Evolutionary conservation across 2,113 vertebrate genomes (phyloP), one percentile per base, ranked within the genome.

Genomic region (Eulemur rufifrons): DNA sequence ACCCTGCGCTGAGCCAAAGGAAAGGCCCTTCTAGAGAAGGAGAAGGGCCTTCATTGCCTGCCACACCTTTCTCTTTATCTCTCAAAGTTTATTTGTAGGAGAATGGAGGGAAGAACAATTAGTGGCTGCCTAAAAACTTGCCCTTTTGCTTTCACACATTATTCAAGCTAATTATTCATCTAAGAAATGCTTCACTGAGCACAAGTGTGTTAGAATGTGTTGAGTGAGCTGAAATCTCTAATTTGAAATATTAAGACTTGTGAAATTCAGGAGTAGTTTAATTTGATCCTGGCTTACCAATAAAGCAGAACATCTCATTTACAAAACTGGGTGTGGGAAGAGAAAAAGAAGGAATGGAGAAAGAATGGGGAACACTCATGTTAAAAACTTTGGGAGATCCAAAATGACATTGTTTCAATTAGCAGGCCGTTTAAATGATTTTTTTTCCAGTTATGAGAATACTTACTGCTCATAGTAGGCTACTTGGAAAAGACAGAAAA

Each of bases 221-320:
- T 27, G 32, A 89, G 21, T 71, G 96, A 95, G 83, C 95, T 74
- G 91, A 95, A 89, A 85, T 95, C 50, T 94, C 80, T 96, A 71
- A 56, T 91, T 91, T 95, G 93, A 95, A 97, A 78, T 91, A 86
- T 80, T 91, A 94, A 94, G 82, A 52, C 82, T 95, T 90, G 64
- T 85, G 84, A 97, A 89, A 96, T 87, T 94, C 96, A 82, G 89
- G 82, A 92, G 76, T 52, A 45, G 20, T 89, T 97, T 95, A 78
- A 93, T 96, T 84, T 91, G 83, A 84, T 96, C 82, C 34, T 37
- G 80, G 73, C 34, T 94, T 86, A 29, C 77, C 91, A 86, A 83
- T 90, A 83, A 93, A 86, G 73, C 21, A 80, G 69, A 94, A 47
- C 20, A 3, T 91, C 85, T 91, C 20, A 42, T 95, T 95, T 97